Evolutionary conservation across 2,113 vertebrate genomes (phyloP).

Genomic region (Gymnobelideus leadbeateri): DNA sequence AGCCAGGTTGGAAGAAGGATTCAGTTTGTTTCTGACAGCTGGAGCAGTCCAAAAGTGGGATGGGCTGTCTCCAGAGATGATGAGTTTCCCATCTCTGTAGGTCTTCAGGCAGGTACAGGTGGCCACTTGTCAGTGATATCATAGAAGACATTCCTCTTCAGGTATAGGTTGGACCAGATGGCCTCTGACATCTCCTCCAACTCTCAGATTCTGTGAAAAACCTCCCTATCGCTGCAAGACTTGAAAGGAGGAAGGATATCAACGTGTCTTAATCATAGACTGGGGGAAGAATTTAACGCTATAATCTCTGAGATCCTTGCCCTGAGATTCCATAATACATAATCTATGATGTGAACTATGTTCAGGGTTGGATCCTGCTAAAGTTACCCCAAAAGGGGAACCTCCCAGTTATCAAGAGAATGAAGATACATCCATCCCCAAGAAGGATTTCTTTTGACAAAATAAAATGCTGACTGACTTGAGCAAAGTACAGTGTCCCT

Average conservation of each 20-base stretch:
- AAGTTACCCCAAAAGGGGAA: background rate
- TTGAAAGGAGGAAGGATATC: background rate
- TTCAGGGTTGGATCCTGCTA: background rate
- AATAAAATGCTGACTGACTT: background rate
- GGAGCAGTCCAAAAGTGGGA: too few species aligned
- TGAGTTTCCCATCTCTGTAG: too few species aligned
- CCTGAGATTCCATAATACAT: background rate
- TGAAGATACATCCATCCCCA: background rate
- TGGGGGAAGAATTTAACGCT: background rate
- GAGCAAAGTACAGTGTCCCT: background rate
- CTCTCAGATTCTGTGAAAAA: background rate
- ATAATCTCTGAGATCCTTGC: background rate
- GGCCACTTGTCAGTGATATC: background rate
- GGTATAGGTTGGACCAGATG: background rate
- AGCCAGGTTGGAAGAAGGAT: too few species aligned
- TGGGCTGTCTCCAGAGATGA: too few species aligned
- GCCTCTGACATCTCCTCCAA: background rate
- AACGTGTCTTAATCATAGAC: background rate
- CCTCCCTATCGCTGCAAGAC: background rate
- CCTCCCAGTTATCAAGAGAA: background rate
- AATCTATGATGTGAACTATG: background rate
- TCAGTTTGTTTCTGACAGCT: too few species aligned
- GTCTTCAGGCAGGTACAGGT: background rate
- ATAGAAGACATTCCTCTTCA: background rate
- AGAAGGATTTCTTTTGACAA: background rate